phyloP scores from a whole-genome alignment of 2,888 invertebrate genomes.

The Mesoligia furuncula region DNA sequence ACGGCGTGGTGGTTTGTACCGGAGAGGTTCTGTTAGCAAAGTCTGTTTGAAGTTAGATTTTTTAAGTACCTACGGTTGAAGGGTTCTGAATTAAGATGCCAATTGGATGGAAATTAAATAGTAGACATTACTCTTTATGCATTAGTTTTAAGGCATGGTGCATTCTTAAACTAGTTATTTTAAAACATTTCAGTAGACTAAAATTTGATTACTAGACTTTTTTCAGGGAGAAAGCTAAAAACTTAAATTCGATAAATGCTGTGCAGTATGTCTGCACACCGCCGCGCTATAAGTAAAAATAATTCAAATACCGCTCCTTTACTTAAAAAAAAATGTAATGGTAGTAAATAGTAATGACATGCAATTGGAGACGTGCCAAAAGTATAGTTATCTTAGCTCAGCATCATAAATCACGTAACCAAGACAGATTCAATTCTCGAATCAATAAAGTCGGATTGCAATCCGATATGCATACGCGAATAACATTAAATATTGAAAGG shows the following conservation, averaged over 20 bases:
- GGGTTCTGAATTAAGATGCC: background rate
- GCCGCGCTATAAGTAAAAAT: background rate
- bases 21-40: background rate
- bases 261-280: too few species aligned
- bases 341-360: background rate
- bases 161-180: background rate
- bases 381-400: slow-evolving; percentile 17
- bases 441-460: slow-evolving; percentile 59
- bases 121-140: background rate
- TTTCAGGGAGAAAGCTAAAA: background rate
- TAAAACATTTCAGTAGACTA: background rate
- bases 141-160: background rate
- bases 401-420: slow-evolving; percentile 37
- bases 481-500: slow-evolving; percentile 58
- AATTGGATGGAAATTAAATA: background rate
- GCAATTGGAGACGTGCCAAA: slow-evolving; percentile 23
- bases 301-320: background rate
- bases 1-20: background rate
- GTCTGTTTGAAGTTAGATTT: background rate
- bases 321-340: background rate
- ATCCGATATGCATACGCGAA: slow-evolving; percentile 51
- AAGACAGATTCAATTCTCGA: slow-evolving; percentile 61
- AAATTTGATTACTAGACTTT: background rate
- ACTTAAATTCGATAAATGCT: too few species aligned
- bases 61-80: background rate